These are phyloP conservation scores for Panzeria rudis DNA, from an alignment of 2,888 invertebrate species.

Conservation along the genomic window DNA sequence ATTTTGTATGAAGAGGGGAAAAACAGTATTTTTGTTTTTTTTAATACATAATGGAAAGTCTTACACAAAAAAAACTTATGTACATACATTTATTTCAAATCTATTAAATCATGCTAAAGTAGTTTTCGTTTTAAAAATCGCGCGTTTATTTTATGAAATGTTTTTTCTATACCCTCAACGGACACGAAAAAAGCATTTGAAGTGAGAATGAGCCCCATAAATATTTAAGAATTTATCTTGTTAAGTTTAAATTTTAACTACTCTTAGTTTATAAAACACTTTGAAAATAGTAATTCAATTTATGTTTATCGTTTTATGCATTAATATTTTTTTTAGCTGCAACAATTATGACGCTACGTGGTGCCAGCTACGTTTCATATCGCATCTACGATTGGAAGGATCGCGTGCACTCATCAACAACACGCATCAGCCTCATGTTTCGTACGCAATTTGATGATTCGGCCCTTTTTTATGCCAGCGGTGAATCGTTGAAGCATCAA, in stretches of 20 bases:
- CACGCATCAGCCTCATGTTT: conserved; percentile 94
- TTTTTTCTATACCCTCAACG: too few relatives aligned
- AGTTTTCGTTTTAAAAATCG: too few relatives aligned
- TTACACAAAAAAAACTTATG: too few relatives aligned
- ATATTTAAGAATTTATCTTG: conserved; percentile 15
- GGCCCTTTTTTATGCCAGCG: conserved; percentile 95
- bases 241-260: not conserved
- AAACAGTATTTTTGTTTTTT: too few relatives aligned
- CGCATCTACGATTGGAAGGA: conserved; percentile 97
- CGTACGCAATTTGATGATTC: conserved; percentile 96
- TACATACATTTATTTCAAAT: too few relatives aligned
- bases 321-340: conserved; percentile 86
- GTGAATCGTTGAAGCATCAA: conserved; percentile 92
- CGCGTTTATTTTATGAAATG: too few relatives aligned
- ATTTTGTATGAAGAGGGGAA: too few relatives aligned
- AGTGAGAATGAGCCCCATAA: too few relatives aligned
- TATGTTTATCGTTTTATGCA: conserved; percentile 16
- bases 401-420: conserved; percentile 93
- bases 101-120: too few relatives aligned
- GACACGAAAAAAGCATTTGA: too few relatives aligned
- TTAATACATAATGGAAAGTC: too few relatives aligned
- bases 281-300: conserved; percentile 28
- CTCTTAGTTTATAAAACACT: not conserved
- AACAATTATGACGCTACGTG: conserved; percentile 93
- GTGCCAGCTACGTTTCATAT: conserved; percentile 96